A percentile compares a stretch with the other conserved stretches of the same genome.
These are phyloP conservation scores for Drosophila asahinai DNA, from an alignment of 1,140 invertebrate species.

Conservation along the genomic window DNA sequence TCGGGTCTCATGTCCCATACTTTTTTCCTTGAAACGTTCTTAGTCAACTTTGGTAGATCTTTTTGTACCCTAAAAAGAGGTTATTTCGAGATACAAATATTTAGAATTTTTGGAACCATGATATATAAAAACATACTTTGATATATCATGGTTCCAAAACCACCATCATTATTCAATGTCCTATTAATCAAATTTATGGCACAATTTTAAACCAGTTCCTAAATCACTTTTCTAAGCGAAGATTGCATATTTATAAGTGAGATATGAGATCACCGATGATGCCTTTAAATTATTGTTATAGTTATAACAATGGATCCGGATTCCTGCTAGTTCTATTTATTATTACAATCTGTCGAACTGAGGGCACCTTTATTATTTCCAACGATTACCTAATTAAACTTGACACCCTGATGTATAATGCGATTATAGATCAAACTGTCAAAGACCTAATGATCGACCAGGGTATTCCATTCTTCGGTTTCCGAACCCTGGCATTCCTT, in stretches of 20 bases:
- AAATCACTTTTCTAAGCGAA: not conserved
- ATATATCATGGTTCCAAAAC: too few species aligned
- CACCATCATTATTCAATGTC: not conserved
- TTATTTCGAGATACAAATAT: not conserved
- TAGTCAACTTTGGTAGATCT: not conserved
- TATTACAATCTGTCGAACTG: not conserved
- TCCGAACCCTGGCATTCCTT: not conserved
- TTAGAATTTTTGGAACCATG: too few species aligned
- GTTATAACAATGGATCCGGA: too few species aligned
- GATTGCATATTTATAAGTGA: slow-evolving; percentile 12
- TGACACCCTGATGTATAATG: slow-evolving; percentile 3
- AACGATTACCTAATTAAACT: slow-evolving; percentile 1
- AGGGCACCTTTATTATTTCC: not conserved
- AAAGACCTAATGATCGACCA: slow-evolving; percentile 10
- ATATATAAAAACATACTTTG: too few species aligned
- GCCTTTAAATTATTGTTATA: too few species aligned
- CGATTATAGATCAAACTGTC: slow-evolving; percentile 3
- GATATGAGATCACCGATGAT: slow-evolving; percentile 5
- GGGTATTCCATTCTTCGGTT: slow-evolving; percentile 17
- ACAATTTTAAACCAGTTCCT: slow-evolving; percentile 1
- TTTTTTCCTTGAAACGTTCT: slow-evolving; percentile 2
- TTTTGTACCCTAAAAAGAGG: not conserved
- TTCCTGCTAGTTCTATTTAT: not conserved
- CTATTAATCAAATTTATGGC: slow-evolving; percentile 3
- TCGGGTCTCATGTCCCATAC: slow-evolving; percentile 2